These are phyloP conservation scores for Bujurquina vittata DNA, from an alignment of 2,113 vertebrate species.

Conservation along the genomic window DNA sequence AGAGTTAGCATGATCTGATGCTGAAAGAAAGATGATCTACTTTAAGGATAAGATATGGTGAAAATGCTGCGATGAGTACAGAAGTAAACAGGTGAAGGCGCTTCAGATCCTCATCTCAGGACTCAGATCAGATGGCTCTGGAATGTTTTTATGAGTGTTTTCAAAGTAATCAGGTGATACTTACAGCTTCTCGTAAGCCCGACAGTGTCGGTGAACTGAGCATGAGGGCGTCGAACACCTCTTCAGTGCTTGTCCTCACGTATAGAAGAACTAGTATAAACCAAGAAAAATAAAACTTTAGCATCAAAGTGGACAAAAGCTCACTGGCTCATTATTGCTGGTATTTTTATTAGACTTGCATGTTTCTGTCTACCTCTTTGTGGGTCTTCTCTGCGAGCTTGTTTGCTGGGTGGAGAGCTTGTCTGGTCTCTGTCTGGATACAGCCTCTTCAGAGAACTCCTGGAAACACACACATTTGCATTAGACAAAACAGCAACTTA, in stretches of 20 bases:
- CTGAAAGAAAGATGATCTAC: slow-evolving; percentile 13
- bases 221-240: slow-evolving; percentile 98
- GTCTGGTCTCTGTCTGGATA: slow-evolving; percentile 83
- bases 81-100: background rate
- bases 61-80: background rate
- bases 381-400: slow-evolving; percentile 84
- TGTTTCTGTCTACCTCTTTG: slow-evolving; percentile 85
- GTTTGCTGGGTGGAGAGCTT: slow-evolving; percentile 82
- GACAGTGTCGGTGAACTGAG: slow-evolving; percentile 90
- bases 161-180: slow-evolving; percentile 48
- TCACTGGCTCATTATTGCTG: background rate
- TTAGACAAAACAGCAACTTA: slow-evolving; percentile 2
- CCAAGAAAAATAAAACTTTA: background rate
- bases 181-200: slow-evolving; percentile 92
- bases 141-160: background rate
- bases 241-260: slow-evolving; percentile 87
- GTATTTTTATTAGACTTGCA: background rate
- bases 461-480: slow-evolving; percentile 44
- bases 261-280: slow-evolving; percentile 88
- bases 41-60: background rate
- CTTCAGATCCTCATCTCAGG: background rate
- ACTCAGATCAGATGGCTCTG: background rate
- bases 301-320: background rate
- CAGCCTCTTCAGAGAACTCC: slow-evolving; percentile 85
- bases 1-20: slow-evolving; percentile 16